Percentiles rank a stretch among this genome's conserved stretches.
phyloP scores from a whole-genome alignment of 2,113 vertebrate species.

The Tretioscincus oriximinensis region DNA sequence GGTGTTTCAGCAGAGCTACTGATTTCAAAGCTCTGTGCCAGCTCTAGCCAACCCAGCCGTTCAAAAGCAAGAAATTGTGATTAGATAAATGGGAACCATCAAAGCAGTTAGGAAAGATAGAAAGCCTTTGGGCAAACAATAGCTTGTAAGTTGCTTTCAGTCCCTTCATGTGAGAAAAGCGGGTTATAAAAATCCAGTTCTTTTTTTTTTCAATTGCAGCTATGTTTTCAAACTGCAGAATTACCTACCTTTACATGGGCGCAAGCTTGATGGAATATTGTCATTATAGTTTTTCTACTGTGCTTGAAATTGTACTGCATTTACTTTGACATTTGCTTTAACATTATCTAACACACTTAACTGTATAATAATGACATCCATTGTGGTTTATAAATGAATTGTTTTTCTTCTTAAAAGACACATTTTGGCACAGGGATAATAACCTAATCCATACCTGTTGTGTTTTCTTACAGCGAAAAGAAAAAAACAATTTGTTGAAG shows the following conservation, averaged over 20 bases:
- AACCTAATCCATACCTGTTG: constrained; percentile 13
- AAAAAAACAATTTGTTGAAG: constrained; percentile 87
- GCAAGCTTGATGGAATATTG: neutral
- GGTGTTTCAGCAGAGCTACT: too few species aligned
- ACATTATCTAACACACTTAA: too few species aligned
- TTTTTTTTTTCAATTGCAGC: too few species aligned
- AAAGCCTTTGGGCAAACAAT: too few species aligned
- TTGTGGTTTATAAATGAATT: neutral
- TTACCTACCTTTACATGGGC: neutral
- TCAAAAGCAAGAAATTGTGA: too few species aligned
- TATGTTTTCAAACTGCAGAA: neutral
- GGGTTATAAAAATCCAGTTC: too few species aligned
- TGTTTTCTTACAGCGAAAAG: constrained; percentile 75
- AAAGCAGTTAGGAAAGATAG: too few species aligned
- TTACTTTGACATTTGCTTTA: neutral
- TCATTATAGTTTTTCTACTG: neutral
- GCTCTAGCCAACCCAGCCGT: too few species aligned
- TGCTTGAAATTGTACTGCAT: neutral
- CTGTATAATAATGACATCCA: neutral
- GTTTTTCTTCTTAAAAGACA: neutral
- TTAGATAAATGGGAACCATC: too few species aligned
- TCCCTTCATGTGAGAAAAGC: too few species aligned
- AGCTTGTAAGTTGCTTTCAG: too few species aligned
- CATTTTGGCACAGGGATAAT: neutral
- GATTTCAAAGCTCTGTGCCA: too few species aligned